Evolutionary conservation across 2,888 invertebrate genomes (phyloP).

Genomic region (Pammene aurita): DNA sequence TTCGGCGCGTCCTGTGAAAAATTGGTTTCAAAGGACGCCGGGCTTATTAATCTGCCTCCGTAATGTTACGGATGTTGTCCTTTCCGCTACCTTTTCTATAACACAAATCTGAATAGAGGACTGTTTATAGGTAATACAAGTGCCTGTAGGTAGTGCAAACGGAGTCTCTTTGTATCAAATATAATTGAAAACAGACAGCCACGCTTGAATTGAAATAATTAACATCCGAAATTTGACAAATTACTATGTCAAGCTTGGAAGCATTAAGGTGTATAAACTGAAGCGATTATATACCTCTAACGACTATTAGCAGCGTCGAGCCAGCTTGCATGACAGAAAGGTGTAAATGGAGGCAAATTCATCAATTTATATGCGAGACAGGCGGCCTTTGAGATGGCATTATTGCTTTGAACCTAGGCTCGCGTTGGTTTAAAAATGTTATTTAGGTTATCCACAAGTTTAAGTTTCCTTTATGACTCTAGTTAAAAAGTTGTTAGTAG

Average conservation of each 20-base stretch:
- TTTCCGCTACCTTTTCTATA: slow-evolving; percentile 23
- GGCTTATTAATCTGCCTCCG: slow-evolving; percentile 38
- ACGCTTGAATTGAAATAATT: no score
- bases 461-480: slow-evolving; percentile 6
- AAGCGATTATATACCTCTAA: slow-evolving; percentile 74
- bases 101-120: slow-evolving; percentile 6
- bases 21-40: slow-evolving; percentile 31
- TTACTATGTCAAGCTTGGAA: neutral
- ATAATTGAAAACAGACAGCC: no score
- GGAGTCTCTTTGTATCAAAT: no score
- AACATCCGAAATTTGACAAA: neutral
- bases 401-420: slow-evolving; percentile 56
- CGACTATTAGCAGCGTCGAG: slow-evolving; percentile 57
- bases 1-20: slow-evolving; percentile 36
- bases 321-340: slow-evolving; percentile 67
- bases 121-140: neutral
- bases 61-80: slow-evolving; percentile 36
- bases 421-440: slow-evolving; percentile 50
- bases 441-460: slow-evolving; percentile 42
- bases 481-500: neutral
- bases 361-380: slow-evolving; percentile 82
- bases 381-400: slow-evolving; percentile 73
- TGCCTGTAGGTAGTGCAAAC: no score
- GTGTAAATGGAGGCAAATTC: slow-evolving; percentile 81
- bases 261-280: slow-evolving; percentile 61